Base-by-base conservation (phyloP, 2,797 vertebrate species). In the Poecilia wingei region DNA sequence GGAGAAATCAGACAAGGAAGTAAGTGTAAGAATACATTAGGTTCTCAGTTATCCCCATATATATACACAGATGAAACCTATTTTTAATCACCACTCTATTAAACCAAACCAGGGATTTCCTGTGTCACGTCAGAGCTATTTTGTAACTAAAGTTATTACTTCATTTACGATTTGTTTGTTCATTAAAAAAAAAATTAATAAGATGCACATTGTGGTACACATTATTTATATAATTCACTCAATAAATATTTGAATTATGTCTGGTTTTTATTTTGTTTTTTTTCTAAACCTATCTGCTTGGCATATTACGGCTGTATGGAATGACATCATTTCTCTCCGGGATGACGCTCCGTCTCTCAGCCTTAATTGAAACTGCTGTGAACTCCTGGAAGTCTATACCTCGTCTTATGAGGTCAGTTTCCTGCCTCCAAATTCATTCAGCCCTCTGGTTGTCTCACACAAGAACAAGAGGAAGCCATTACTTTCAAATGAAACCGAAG, bases 401-500 rank as follows among this genome's bases (percentile, higher is more conserved):
- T 91, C 89, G 76, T 77, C 84, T 87, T 88, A 79, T 86, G 85
- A 91, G 92, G 92, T 95, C 89, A 94, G 81, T 93, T 90, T 89
- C 85, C 89, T 91, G 91, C 91, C 87, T 91, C 75, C 75, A 83
- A 92, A 93, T 89, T 86, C 89, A 91, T 91, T 93, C 88, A 91
- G 89, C 93, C 94, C 94, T 87, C 88, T 91, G 92, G 95, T 94
- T 92, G 89, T 93, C 87, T 90, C 87, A 88, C 89, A 83, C 90
- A 88, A 94, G 86, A 89, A 89, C 90, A 88, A 90, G 89, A 84
- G 83, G 69, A 87, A 82, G 87, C 90, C 89, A 95, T 96, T 95
- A 95, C 89, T 80, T 92, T 85, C 88, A 91, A 94, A 95, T 93
- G 94, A 94, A 95, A 95, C 93, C 87, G 89, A 91, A 92, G 91